Conservation (phyloP, 2,113 vertebrate species). For the Crypturellus undulatus region DNA sequence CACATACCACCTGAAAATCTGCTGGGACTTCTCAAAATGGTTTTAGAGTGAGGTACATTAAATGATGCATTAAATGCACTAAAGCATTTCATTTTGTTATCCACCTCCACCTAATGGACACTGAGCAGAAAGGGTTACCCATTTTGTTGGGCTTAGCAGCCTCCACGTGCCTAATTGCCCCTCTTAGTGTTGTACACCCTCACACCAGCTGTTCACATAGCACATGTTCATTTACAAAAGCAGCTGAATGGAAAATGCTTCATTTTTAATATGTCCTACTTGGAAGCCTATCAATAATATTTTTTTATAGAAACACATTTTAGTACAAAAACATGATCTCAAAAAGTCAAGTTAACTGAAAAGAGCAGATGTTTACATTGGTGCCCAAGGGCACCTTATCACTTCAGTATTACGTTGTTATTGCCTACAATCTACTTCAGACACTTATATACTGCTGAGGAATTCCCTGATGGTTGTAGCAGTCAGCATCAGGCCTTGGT, state of each 20-base stretch:
- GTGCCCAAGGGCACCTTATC: background rate
- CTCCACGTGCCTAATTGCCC: background rate
- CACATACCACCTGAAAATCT: background rate
- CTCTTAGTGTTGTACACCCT: background rate
- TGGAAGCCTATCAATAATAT: background rate
- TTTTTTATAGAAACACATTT: background rate
- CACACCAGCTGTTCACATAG: background rate
- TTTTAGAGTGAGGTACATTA: background rate
- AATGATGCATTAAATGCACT: background rate
- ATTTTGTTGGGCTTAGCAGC: background rate
- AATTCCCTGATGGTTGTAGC: background rate
- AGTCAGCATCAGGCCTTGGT: slow-evolving; percentile 21
- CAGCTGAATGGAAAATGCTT: background rate
- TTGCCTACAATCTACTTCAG: background rate
- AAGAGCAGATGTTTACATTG: slow-evolving; percentile 13
- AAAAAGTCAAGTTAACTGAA: slow-evolving; percentile 23
- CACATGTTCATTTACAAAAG: background rate
- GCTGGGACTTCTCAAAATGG: background rate
- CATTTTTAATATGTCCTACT: background rate
- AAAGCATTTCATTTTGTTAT: background rate
- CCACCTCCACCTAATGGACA: accelerated
- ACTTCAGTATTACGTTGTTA: background rate
- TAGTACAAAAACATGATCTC: background rate
- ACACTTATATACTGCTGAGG: background rate
- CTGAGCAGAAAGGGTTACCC: background rate